Conservation (phyloP, 2,113 vertebrate genomes). For the Spea multiplicata region DNA sequence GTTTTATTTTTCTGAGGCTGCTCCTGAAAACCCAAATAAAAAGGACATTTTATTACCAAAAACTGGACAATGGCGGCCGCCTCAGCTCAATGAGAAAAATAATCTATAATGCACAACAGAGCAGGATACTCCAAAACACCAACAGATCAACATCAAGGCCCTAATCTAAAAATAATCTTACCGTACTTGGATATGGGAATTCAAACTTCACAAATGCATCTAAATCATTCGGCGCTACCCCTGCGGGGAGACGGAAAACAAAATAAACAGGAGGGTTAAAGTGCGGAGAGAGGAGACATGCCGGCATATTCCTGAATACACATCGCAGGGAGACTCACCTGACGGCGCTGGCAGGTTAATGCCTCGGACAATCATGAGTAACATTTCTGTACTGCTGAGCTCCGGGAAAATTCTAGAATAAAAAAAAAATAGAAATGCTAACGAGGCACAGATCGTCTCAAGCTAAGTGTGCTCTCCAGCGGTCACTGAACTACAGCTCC, state of each 20-base stretch:
- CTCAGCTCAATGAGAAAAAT: neutral
- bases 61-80: neutral
- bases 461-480: no score
- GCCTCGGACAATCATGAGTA: conserved; percentile 83
- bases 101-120: no score
- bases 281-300: neutral
- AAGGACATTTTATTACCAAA: neutral
- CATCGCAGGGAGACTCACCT: conserved; percentile 63
- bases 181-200: conserved; percentile 89
- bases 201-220: conserved; percentile 91
- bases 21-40: conserved; percentile 74
- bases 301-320: neutral
- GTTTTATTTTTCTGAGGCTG: conserved; percentile 94
- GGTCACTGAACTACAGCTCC: no score
- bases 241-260: conserved; percentile 59
- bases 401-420: conserved; percentile 88
- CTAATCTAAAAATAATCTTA: conserved; percentile 60
- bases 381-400: conserved; percentile 94
- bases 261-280: neutral
- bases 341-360: conserved; percentile 91
- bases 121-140: no score
- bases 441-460: no score
- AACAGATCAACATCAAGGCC: neutral
- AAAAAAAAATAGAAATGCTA: neutral
- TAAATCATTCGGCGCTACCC: conserved; percentile 82